phyloP scores from a whole-genome alignment of 64 coral and sea anemone species.

The Pocillopora verrucosa region DNA sequence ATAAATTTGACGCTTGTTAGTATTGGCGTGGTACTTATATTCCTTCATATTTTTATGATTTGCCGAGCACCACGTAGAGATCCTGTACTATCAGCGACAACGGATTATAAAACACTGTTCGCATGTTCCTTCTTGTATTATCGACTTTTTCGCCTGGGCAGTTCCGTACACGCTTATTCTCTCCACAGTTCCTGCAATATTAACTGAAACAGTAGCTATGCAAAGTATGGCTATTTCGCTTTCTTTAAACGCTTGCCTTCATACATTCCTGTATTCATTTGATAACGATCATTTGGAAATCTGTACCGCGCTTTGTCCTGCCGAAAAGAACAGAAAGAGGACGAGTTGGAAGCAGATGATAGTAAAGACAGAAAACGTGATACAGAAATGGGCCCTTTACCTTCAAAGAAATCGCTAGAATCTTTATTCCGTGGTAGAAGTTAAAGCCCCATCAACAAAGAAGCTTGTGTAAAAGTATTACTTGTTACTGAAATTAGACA shows the following conservation, averaged over 20 bases:
- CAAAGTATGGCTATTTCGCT: constrained; percentile 76
- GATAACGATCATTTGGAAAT: constrained; percentile 87
- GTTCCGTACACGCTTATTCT: constrained; percentile 68
- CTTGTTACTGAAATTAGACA: constrained; percentile 7
- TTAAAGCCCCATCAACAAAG: not conserved
- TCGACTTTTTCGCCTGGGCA: constrained; percentile 80
- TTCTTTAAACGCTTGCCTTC: constrained; percentile 81
- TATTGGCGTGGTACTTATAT: constrained; percentile 59
- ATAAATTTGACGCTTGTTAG: constrained; percentile 56
- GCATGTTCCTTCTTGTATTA: constrained; percentile 68
- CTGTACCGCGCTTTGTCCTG: constrained; percentile 80
- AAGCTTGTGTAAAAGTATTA: not conserved
- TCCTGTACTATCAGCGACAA: not conserved
- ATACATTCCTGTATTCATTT: constrained; percentile 86
- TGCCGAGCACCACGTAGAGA: constrained; percentile 50
- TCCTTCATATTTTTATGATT: constrained; percentile 60
- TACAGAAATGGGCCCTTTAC: constrained; percentile 32
- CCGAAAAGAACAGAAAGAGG: constrained; percentile 43
- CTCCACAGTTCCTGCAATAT: constrained; percentile 62
- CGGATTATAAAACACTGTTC: constrained; percentile 69
- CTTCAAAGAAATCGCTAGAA: constrained; percentile 29
- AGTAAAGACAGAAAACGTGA: not conserved
- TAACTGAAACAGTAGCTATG: constrained; percentile 70
- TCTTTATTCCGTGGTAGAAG: not conserved
- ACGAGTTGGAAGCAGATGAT: not conserved